Base-by-base conservation (phyloP, 2,797 vertebrate species). In the Gouania willdenowi region DNA sequence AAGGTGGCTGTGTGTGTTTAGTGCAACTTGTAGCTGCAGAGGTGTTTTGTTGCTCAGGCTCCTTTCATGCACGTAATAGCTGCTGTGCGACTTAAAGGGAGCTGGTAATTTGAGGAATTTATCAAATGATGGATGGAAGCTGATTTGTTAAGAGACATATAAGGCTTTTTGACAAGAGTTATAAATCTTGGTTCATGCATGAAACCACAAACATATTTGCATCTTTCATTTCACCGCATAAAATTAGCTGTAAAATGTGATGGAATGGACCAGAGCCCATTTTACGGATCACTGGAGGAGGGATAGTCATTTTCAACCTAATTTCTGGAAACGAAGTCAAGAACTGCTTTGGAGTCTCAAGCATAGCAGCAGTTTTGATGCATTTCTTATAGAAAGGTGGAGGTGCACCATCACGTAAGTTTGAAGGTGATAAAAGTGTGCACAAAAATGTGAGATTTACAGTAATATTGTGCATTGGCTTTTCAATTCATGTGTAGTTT, bases 171-270 rank as follows among this genome's bases (percentile, higher is more conserved):
- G 63, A 74, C 69, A 61, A 68, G 57, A 29, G 28, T 44, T 62
- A 77, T 87, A 80, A 86, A 86, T 86, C 82, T 72, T 61, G 23
- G 41, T 77, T 77, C 65, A 62, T 62, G 72, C 66, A 52, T 75
- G 67, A 65, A 62, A 41, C 62, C 73, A 75, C 68, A 78, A 77
- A 83, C 42, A 72, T 62, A 81, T 82, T 74, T 75, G 63, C 74
- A 71, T 71, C 65, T 70, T 46, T 68, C 52, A 47, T 70, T 48
- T 74, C 58, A 16, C 53, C 39, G 32, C 35, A 18, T 58, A 55
- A 73, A 83, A 78, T 78, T 79, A 74, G 53, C 59, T 56, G 55
- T 58, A 60, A 81, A 76, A 79, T 52, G 51, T 77, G 64, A 70
- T 66, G 67, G 56, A 77, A 51, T 37, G 37, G 56, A 58, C 30